Percentiles rank a stretch among this genome's conserved stretches.
Conservation (phyloP, 2,113 vertebrate species). For the Picathartes gymnocephalus region DNA sequence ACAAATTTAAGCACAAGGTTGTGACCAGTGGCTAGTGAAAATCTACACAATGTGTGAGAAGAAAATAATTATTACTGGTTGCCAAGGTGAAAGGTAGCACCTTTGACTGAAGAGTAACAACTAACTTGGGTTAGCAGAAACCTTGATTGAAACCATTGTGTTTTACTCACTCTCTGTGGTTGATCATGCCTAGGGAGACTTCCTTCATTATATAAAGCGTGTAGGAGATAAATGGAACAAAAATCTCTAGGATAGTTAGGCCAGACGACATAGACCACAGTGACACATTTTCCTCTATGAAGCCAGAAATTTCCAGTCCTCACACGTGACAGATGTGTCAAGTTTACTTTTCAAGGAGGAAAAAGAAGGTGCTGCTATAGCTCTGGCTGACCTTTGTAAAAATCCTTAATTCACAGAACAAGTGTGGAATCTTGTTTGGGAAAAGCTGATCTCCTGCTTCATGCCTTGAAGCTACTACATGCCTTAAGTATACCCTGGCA, state of each 20-base stretch:
- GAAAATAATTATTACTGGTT: neutral
- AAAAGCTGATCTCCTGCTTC: constrained; percentile 25
- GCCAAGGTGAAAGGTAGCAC: constrained; percentile 6
- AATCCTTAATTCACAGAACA: constrained; percentile 35
- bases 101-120: constrained; percentile 34
- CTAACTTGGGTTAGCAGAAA: constrained; percentile 33
- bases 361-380: neutral
- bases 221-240: constrained; percentile 57
- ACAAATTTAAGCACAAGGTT: neutral
- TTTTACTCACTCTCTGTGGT: constrained; percentile 34
- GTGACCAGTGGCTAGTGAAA: constrained; percentile 1
- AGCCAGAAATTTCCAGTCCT: constrained; percentile 53
- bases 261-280: constrained; percentile 3
- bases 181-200: constrained; percentile 49
- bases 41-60: neutral
- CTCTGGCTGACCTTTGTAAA: constrained; percentile 30
- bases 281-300: constrained; percentile 43
- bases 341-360: constrained; percentile 40
- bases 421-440: neutral
- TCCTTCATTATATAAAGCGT: constrained; percentile 50
- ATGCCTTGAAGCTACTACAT: constrained; percentile 35
- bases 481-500: constrained; percentile 51
- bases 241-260: constrained; percentile 55
- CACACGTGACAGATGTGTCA: constrained; percentile 24
- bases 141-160: constrained; percentile 51